Evolutionary conservation across 2,113 vertebrate genomes (phyloP).

Genomic region (Panthera uncia): DNA sequence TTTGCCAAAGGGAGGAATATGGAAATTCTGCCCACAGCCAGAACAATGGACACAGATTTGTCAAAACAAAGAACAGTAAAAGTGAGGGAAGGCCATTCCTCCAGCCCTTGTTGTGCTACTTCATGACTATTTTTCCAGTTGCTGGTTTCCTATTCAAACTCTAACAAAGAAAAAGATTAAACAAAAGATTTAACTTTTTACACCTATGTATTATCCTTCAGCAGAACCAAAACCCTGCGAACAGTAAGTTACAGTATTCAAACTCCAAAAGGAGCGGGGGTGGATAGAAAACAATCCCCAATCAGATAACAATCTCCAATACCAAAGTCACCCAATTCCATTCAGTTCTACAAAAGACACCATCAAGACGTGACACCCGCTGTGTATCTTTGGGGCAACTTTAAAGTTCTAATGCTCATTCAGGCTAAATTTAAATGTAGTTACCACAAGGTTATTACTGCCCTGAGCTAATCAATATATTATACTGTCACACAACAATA

Average conservation of each 20-base stretch:
- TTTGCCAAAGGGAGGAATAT: constrained; percentile 60
- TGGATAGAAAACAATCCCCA: not conserved
- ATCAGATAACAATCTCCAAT: not conserved
- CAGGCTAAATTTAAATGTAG: not conserved
- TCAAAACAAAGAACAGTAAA: constrained; percentile 75
- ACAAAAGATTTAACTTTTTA: constrained; percentile 48
- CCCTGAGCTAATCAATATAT: not conserved
- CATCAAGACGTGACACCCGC: not conserved
- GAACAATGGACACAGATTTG: constrained; percentile 75
- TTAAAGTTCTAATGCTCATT: not conserved
- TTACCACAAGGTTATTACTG: not conserved
- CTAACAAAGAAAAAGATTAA: constrained; percentile 66
- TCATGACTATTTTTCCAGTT: constrained; percentile 63
- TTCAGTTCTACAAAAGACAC: not conserved
- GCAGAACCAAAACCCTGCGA: not conserved
- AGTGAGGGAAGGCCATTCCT: constrained; percentile 53
- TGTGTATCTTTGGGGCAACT: not conserved
- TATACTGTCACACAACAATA: not conserved
- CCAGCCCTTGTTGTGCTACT: constrained; percentile 9
- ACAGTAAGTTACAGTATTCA: not conserved
- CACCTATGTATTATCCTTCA: constrained; percentile 37
- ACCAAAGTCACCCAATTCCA: not conserved
- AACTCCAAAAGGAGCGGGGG: not conserved
- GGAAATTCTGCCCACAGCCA: constrained; percentile 66
- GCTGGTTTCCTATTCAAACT: constrained; percentile 60